Percentiles rank a stretch among this genome's conserved stretches.
Evolutionary conservation across 2,797 vertebrate species (phyloP).

Genomic region (Periophthalmus magnuspinnatus): DNA sequence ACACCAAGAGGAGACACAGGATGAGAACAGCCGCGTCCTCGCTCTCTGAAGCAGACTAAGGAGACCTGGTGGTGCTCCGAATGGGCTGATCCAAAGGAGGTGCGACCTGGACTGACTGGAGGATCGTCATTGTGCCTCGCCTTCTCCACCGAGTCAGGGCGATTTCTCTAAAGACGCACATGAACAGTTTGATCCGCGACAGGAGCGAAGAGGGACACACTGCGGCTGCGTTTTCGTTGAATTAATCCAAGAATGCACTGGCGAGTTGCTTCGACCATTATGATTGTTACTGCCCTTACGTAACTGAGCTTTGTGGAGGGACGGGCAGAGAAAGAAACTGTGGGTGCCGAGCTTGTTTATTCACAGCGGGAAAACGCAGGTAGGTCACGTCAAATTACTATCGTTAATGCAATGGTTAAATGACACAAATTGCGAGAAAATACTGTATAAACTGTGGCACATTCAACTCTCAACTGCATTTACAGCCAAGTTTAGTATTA

Average conservation of each 20-base stretch:
- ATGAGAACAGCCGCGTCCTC: slow-evolving; percentile 23
- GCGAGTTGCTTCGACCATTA: slow-evolving; percentile 16
- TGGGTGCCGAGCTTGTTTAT: slow-evolving; percentile 32
- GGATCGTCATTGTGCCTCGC: slow-evolving; percentile 31
- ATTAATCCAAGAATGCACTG: slow-evolving; percentile 17
- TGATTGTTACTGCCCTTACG: slow-evolving; percentile 58
- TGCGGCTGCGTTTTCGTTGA: slow-evolving; percentile 3
- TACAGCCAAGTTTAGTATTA: background rate
- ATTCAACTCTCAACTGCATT: background rate
- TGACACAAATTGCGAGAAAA: background rate
- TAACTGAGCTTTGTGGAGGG: slow-evolving; percentile 63
- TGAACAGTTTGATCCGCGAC: background rate
- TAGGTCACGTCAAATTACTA: slow-evolving; percentile 42
- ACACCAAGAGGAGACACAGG: slow-evolving; percentile 2
- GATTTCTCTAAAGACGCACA: slow-evolving; percentile 7
- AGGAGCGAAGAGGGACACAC: slow-evolving; percentile 7
- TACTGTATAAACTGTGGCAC: background rate
- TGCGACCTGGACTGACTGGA: slow-evolving; percentile 42
- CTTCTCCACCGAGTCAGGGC: background rate
- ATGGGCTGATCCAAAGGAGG: slow-evolving; percentile 44
- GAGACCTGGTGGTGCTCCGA: slow-evolving; percentile 15
- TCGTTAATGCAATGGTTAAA: background rate
- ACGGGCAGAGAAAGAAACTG: slow-evolving; percentile 17
- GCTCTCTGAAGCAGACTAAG: slow-evolving; percentile 30
- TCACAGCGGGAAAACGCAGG: slow-evolving; percentile 48